Base-by-base conservation (phyloP, 2,113 vertebrate species). In the Ginglymostoma cirratum region DNA sequence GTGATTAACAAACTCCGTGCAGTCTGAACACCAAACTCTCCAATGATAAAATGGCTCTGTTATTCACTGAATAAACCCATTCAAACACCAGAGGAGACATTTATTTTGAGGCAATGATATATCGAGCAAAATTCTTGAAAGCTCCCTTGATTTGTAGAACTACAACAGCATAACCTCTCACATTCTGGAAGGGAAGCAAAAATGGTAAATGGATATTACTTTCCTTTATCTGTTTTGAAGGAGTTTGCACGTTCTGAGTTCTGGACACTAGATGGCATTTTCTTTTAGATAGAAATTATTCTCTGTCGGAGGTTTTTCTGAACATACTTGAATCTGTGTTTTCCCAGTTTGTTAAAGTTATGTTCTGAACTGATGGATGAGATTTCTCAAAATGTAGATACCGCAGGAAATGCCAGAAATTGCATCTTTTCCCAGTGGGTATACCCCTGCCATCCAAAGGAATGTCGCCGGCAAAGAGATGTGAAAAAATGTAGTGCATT, bases 231-330 rank as follows among this genome's bases (percentile, higher is more conserved):
- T 89, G 24, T 21, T 70, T 70, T 70, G 19, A 70, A 70, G 27
- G 3, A 24, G 69, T 70, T 27, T 70, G 8, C 34, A 19, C 21
- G 1, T 66, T 90, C 89, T 66, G 34, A 67, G n/a, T 67, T 93
- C 89, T 93, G 61, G n/a, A 66, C 55, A 93, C 89, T 66, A 93
- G 89, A 61, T 93, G 89, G 61, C 55, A 66, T 65, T 66, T 93
- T 93, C 30, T 23, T 93, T 93, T 61, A 61, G 61, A 55, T 89
- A 0, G 45, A 52, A 55, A 48, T 45, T 89, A 52, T 55, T 52
- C 48, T 27, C 86, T 55, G 45, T 24, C 10, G 24, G 86, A 52
- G 30, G 38, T 23, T 6, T 45, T 5, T 21, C 42, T 48, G 83
- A 61, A 90, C 34, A 34, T 8, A 34, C 52, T 34, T 55, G 87